Evolutionary conservation across 1,140 invertebrate genomes (phyloP).

Genomic region (Macrotrachela quadricornifera): DNA sequence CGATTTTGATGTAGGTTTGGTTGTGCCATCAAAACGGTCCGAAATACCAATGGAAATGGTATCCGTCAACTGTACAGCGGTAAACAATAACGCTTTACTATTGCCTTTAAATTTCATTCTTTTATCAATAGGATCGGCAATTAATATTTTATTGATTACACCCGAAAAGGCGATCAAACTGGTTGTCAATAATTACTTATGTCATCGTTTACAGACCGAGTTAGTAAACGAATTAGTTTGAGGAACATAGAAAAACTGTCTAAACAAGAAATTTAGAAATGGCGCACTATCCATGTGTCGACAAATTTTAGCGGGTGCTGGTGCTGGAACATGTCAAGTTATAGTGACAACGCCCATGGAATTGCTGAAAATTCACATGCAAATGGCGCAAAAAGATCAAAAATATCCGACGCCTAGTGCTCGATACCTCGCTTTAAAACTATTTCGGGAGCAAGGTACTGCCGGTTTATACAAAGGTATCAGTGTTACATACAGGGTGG

Average conservation of each 20-base stretch:
- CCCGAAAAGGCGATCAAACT: conserved; percentile 98
- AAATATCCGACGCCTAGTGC: conserved; percentile 40
- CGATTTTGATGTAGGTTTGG: conserved; percentile 47
- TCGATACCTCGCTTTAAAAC: conserved; percentile 49
- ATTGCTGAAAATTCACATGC: conserved; percentile 91
- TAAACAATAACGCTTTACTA: too few relatives aligned
- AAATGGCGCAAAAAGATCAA: conserved; percentile 25
- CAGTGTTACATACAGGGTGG: conserved; percentile 64
- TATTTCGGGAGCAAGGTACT: conserved; percentile 63
- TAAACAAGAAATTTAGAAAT: conserved; percentile 15
- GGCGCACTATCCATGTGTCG: conserved; percentile 41
- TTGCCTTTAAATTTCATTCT: too few relatives aligned
- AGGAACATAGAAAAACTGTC: neutral
- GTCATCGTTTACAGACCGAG: conserved; percentile 46
- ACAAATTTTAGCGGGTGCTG: conserved; percentile 75
- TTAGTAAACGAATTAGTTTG: conserved; percentile 8
- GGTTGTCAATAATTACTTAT: conserved; percentile 90
- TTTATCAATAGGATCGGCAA: conserved; percentile 48
- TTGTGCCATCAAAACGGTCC: conserved; percentile 75
- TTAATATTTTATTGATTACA: conserved; percentile 91
- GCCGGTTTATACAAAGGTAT: conserved; percentile 83
- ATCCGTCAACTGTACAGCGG: conserved; percentile 84
- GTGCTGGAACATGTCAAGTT: conserved; percentile 89
- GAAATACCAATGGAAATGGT: conserved; percentile 65
- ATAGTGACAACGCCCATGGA: conserved; percentile 98